phyloP scores from a whole-genome alignment of 2,888 invertebrate genomes.

The Oasisia sp. region DNA sequence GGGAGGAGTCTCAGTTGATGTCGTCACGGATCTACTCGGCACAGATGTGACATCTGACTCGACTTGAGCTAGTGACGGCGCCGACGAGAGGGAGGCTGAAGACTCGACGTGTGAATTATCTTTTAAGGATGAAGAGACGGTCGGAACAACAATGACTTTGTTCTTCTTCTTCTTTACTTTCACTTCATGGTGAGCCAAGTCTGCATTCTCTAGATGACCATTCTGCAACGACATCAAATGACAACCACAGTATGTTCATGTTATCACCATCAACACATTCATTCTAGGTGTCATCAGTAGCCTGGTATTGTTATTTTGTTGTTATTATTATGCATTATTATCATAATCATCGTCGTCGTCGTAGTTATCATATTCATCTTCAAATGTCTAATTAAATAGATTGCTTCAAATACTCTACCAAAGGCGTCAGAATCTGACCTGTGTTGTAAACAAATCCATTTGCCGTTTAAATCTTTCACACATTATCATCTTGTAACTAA shows the following conservation, averaged over 20 bases:
- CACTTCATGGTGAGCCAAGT: background rate
- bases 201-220: background rate
- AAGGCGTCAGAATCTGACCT: no score
- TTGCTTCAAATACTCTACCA: no score
- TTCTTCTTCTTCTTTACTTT: background rate
- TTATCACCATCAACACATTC: no score
- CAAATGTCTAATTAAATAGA: no score
- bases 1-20: background rate
- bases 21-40: background rate
- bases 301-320: no score
- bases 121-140: background rate
- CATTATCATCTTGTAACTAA: background rate
- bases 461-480: background rate
- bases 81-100: background rate
- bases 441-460: background rate
- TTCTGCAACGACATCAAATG: background rate
- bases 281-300: no score
- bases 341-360: no score
- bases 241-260: background rate
- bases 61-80: background rate
- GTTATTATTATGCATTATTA: no score
- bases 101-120: background rate
- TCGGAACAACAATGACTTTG: background rate
- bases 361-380: background rate
- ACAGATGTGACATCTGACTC: background rate